These are phyloP conservation scores for Mobula birostris DNA, from an alignment of 2,113 vertebrate genomes.

Conservation along the genomic window DNA sequence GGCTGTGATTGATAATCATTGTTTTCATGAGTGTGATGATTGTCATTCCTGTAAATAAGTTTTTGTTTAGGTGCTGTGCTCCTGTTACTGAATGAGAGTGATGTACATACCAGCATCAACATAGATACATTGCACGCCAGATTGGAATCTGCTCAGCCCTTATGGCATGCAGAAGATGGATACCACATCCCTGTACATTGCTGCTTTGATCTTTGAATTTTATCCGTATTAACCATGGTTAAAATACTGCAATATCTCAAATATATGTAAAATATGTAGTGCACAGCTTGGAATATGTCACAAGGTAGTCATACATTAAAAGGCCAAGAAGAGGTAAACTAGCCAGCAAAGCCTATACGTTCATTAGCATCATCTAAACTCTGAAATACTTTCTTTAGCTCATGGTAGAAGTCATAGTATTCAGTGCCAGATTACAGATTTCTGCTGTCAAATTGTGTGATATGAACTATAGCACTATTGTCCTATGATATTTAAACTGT, in stretches of 20 bases:
- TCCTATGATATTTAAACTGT: neutral
- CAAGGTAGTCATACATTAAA: neutral
- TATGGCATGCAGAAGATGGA: no score
- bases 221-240: neutral
- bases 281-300: neutral
- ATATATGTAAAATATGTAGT: neutral
- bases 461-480: neutral
- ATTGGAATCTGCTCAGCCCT: no score
- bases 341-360: neutral
- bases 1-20: no score
- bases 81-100: no score
- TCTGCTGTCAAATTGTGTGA: slow-evolving; percentile 21
- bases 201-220: neutral
- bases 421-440: slow-evolving; percentile 10
- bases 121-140: no score
- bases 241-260: neutral
- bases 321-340: slow-evolving; percentile 13
- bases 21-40: no score
- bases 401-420: neutral
- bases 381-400: neutral
- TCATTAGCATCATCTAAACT: neutral
- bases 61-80: no score
- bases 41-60: no score
- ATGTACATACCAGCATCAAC: no score
- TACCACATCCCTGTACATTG: no score